Evolutionary conservation across 2,888 invertebrate genomes (phyloP), one percentile per base, ranked within the genome.

Genomic region (Drosophila nr. perissopoda): DNA sequence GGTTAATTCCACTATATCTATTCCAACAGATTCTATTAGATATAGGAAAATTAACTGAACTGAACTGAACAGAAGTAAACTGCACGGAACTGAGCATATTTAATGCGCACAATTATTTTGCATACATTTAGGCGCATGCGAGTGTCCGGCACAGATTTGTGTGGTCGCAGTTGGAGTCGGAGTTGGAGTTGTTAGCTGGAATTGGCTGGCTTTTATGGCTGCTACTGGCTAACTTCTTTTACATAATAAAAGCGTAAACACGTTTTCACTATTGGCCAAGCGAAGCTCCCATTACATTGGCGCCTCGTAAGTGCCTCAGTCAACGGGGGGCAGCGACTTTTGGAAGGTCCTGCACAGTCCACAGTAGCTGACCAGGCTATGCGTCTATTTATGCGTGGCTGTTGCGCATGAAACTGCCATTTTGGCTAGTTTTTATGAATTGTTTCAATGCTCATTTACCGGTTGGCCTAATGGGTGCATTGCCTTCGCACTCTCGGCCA

Each of bases 231-330:
- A 42, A 51, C 70, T 77, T 77, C 69, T 70, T 87, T 82, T 82
- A 85, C 87, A 87, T 89, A 89, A 87, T 87, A 87, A 87, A 89
- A 87, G 87, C 87, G 89, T 89, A 87, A 87, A 89, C 87, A 89
- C 85, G 85, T 89, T 87, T 89, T 80, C 85, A 87, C 87, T 76
- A 87, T 87, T 76, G 79, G 72, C 79, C 81, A 76, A 67, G 62
- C 74, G 53, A 76, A 53, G 63, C 73, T 57, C 21, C 77, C 73
- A 86, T 88, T 82, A 86, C 74, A 82, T 80, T 83, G 85, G 86
- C 86, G 85, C 61, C 49, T 59, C 58, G 11, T 66, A 65, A 80
- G 69, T 80, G 79, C 40, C 64, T 36, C 52, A 10, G 25, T 29
- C 52, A n/a, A 31, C 52, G 52, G 57, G 57, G 29, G 48, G 38